Evolutionary conservation across 2,888 invertebrate genomes (phyloP).

Genomic region (Axea sp.): DNA sequence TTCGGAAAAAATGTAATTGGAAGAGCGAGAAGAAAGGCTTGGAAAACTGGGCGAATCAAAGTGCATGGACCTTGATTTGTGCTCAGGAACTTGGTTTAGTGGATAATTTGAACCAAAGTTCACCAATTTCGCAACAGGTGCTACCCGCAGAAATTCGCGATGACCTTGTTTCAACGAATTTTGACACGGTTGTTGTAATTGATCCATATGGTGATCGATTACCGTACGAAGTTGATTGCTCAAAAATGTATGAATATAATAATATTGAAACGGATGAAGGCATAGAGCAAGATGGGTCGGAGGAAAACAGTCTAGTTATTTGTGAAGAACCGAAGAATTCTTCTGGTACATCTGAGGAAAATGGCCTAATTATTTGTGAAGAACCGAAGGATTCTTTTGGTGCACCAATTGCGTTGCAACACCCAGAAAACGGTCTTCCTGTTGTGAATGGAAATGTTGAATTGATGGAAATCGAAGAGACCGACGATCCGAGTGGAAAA

Average conservation of each 20-base stretch:
- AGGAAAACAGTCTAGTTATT: neutral
- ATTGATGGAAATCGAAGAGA: conserved; percentile 21
- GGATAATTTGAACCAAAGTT: neutral
- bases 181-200: conserved; percentile 10
- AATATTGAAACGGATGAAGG: neutral
- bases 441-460: neutral
- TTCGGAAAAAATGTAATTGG: neutral
- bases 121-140: neutral
- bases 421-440: neutral
- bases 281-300: neutral
- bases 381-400: neutral
- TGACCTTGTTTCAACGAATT: neutral
- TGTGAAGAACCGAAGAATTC: neutral
- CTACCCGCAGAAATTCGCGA: neutral
- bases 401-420: neutral
- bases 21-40: neutral
- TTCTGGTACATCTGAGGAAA: neutral
- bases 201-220: conserved; percentile 6
- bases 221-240: conserved; percentile 4
- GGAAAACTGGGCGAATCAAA: conserved; percentile 28
- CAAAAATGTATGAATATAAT: neutral
- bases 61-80: conserved; percentile 12
- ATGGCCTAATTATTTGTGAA: neutral
- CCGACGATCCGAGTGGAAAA: neutral
- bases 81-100: conserved; percentile 20